Conservation (phyloP, 2,888 invertebrate species). For the Glaucopsyche alexis region DNA sequence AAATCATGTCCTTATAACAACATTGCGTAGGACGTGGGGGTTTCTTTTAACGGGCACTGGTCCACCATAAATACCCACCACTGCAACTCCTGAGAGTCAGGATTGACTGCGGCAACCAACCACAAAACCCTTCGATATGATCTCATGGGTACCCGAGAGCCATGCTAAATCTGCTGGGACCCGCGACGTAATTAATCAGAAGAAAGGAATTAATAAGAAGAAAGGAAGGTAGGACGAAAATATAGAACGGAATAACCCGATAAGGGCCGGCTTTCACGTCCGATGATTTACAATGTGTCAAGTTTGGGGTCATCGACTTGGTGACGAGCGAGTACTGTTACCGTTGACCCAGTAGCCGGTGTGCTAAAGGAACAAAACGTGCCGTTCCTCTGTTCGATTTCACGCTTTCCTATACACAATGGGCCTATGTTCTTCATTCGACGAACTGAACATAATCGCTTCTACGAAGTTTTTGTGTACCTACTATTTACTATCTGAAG, state of each 20-base stretch:
- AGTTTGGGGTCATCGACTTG: constrained; percentile 5
- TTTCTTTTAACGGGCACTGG: too few species aligned
- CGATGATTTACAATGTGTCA: constrained; percentile 1
- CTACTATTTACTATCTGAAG: not conserved
- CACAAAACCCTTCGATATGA: too few species aligned
- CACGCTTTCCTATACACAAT: constrained; percentile 17
- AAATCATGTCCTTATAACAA: not conserved
- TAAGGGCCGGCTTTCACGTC: not conserved
- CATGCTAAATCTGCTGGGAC: too few species aligned
- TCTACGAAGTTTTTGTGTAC: constrained; percentile 10
- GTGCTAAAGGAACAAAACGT: constrained; percentile 8
- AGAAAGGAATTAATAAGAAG: too few species aligned
- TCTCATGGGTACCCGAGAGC: too few species aligned
- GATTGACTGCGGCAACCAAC: too few species aligned
- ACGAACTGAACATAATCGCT: not conserved
- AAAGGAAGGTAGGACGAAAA: too few species aligned
- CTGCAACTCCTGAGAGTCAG: too few species aligned
- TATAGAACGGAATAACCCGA: not conserved
- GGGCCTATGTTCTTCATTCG: not conserved
- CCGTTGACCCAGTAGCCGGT: constrained; percentile 4
- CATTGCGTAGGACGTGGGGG: too few species aligned
- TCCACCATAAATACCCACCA: too few species aligned
- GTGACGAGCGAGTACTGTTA: not conserved
- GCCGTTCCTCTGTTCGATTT: constrained; percentile 2
- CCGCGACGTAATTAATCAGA: too few species aligned